Evolutionary conservation across 1,140 invertebrate species (phyloP), one percentile per base, ranked within the genome.

Genomic region (Bombus vancouverensis): DNA sequence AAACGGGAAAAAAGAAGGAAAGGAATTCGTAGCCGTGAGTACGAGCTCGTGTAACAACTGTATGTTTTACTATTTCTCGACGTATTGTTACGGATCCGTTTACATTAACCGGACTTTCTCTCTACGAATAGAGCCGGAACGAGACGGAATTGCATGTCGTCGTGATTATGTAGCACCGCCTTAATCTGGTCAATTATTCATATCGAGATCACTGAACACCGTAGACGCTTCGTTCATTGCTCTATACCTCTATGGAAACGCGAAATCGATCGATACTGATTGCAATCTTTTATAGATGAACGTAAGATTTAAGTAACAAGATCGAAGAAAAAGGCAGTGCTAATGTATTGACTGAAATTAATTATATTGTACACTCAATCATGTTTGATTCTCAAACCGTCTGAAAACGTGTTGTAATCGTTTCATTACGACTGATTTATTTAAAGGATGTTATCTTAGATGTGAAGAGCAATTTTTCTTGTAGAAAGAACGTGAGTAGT

Each of bases 91-190:
- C 59, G 28, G 59, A 83, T 83, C 81, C 81, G 81, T 83, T 83
- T 83, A 76, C 71, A 76, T 83, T 83, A 77, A 2, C 74, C 42
- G 62, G 77, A 81, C 76, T 77, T 68, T 72, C 59, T 83, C 73
- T 77, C 66, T 57, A 34, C 73, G 72, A 85, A 77, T 82, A 59
- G 83, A 71, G 79, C 79, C 62, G 88, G 65, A 89, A 86, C 79
- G 88, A 82, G 74, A 34, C 70, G 70, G 74, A 88, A 82, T 71
- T 68, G 47, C 80, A 47, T 68, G 59, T n/a, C 59, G 59, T 53
- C 47, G 59, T n/a, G 59, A 62, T 79, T 82, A 72, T 86, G 72
- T 53, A 53, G 47, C 47, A 53, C 75, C 34, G 37, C 47, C 32
- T 73, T 66, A 53, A 44, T 39, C 44, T 22, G 6, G 28, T n/a